Evolutionary conservation across 1,140 invertebrate species (phyloP), one percentile per base, ranked within the genome.

Genomic region (Drosophila ambigua): DNA sequence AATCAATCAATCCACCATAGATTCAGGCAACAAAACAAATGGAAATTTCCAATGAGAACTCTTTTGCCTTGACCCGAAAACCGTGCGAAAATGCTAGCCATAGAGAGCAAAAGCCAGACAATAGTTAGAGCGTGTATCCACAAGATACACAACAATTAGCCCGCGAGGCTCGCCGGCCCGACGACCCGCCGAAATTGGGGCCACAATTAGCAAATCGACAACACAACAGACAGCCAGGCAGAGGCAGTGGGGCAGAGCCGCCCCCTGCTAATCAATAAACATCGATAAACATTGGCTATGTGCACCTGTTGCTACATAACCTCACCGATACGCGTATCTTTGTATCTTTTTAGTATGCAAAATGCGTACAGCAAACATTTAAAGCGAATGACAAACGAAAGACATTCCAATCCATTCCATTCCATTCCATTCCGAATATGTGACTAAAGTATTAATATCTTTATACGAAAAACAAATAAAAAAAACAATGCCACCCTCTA

Each of bases 261-360:
- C 8, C 26, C 26, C 26, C 1, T 51, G 24, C 53, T 55, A 61
- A 79, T 79, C 76, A 76, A 80, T 77, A 66, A 61, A 66, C 66
- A 48, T 79, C 76, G 71, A 80, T 77, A 66, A 61, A 66, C 66
- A 48, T 44, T n/a, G 46, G 45, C 45, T 55, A 61, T 66, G 62
- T 72, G 80, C 76, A 83, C 80, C 80, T 83, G 80, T 83, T 83
- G 80, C 76, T 72, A 59, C 77, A 31, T 31, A 31, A 31, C 31
- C 43, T 68, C 49, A 51, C 41, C 58, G 50, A 79, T 69, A 79
- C 74, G 24, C 15, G 55, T 67, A 54, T 45, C 62, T 51, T 26
- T 26, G 43, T 58, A 44, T 46, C 16, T 48, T 23, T 68, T 83
- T 79, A 76, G 53, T 76, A 83, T 83, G 79, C 79, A 52, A 74